Evolutionary conservation across 2,797 vertebrate species (phyloP).

Genomic region (Phrynocephalus guinanensis): DNA sequence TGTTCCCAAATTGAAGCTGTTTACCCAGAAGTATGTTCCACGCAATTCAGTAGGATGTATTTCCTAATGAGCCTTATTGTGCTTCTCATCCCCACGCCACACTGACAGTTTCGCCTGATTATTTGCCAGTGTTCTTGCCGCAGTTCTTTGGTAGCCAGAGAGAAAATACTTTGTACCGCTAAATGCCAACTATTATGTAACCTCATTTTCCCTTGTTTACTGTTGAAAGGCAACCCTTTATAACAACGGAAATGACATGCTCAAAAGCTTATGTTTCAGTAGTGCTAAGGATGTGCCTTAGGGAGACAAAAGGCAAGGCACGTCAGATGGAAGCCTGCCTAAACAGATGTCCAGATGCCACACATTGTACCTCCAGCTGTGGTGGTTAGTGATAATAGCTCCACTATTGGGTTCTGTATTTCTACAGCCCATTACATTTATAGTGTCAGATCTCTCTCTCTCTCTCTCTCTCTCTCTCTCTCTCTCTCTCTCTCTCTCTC

Average conservation of each 20-base stretch:
- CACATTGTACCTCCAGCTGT: no score
- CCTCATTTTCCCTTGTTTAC: background rate
- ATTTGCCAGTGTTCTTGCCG: background rate
- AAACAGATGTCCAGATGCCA: background rate
- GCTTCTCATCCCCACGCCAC: background rate
- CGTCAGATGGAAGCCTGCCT: rapidly evolving
- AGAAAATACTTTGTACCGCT: background rate
- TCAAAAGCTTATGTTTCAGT: background rate
- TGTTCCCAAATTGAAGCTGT: background rate
- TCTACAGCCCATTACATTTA: background rate
- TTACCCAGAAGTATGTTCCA: background rate
- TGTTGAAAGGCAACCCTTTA: background rate
- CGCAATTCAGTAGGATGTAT: background rate
- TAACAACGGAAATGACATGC: constrained; percentile 5
- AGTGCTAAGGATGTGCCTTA: rapidly evolving
- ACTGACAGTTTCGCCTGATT: background rate
- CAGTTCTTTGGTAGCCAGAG: background rate
- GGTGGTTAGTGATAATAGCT: rapidly evolving
- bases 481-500: background rate
- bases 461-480: background rate
- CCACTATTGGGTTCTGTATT: background rate
- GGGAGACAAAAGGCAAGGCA: rapidly evolving
- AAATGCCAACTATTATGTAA: constrained; percentile 16
- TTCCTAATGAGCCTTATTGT: background rate
- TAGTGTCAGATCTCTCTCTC: background rate